Base-by-base conservation (phyloP, 2,113 vertebrate species). In the Cephalopholis sonnerati region DNA sequence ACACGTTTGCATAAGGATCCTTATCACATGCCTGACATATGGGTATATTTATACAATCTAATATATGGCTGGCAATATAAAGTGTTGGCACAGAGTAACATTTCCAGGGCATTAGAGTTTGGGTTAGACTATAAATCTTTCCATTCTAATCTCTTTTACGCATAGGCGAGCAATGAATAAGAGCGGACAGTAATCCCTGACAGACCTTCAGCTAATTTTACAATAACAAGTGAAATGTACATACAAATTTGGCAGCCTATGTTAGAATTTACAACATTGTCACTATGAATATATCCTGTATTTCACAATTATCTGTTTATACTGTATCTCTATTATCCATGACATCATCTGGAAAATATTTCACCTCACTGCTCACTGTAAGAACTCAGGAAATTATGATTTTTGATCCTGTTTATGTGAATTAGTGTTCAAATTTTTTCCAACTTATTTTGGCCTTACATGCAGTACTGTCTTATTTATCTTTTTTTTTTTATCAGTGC, bases 11-110 rank as follows among this genome's bases (percentile, higher is more conserved):
- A 41, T 59, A 54, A 48, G 25, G 55, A 59, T 66, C 50, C 57
- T 77, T 55, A 76, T 85, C 63, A n/a, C 51, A 44, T 39, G 66
- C 36, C 16, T 82, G 65, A 67, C 29, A 87, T 79, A 64, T 80
- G 72, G 58, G 9, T 62, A 62, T 41, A 41, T 85, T 59, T 53
- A 57, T 61, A 44, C 7, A 1, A 64, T 25, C 39, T 24, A 53
- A 61, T 64, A 53, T 48, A 48, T 61, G 64, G 61, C 63, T 22
- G 57, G 71, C 70, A 71, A 41, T 70, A 59, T 61, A 62, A 68
- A 61, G 41, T 50, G 13, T 20, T 64, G 54, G 27, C 53, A 73
- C 54, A 53, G 39, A 79, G 48, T 41, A 24, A 9, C 65, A 29
- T 76, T 51, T 32, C 20, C 13, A 27, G 62, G 12, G 18, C 22